These are phyloP conservation scores for Anoplolepis gracilipes DNA, from an alignment of 1,140 invertebrate species.

Conservation along the genomic window DNA sequence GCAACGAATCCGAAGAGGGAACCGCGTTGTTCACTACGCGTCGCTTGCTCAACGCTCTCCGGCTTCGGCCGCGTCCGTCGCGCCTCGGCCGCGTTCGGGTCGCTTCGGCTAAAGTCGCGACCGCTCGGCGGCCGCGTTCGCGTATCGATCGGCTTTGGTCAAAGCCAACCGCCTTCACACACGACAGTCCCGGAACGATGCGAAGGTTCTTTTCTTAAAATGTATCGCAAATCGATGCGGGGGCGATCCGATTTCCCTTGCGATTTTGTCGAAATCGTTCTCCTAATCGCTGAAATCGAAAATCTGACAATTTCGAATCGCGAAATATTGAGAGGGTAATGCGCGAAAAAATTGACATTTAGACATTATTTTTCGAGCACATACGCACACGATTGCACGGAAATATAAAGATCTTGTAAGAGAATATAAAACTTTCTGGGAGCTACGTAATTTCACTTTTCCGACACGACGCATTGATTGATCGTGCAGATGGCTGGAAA, in stretches of 20 bases:
- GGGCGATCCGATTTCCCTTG: not conserved
- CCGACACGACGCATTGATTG: slow-evolving; percentile 62
- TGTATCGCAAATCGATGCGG: not conserved
- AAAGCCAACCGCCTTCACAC: slow-evolving; percentile 72
- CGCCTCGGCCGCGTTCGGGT: slow-evolving; percentile 51
- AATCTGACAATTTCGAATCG: not conserved
- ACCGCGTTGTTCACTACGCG: slow-evolving; percentile 67
- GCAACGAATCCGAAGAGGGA: slow-evolving; percentile 70
- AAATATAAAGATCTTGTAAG: not conserved
- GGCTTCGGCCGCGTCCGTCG: slow-evolving; percentile 22
- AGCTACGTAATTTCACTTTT: not conserved
- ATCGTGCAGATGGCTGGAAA: slow-evolving; percentile 66
- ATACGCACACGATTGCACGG: not conserved
- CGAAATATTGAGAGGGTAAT: too few relatives aligned
- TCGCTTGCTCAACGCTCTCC: slow-evolving; percentile 41
- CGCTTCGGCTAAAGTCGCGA: slow-evolving; percentile 39
- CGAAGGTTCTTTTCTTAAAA: slow-evolving; percentile 15
- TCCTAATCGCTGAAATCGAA: not conserved
- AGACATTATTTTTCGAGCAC: not conserved
- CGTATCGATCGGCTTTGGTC: slow-evolving; percentile 70
- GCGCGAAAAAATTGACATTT: not conserved
- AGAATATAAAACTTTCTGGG: not conserved
- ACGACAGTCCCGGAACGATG: slow-evolving; percentile 54
- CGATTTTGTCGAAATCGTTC: too few relatives aligned
- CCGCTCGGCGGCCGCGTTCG: not conserved